These are phyloP conservation scores for Philonicus albiceps DNA, from an alignment of 2,888 invertebrate genomes.

Conservation along the genomic window DNA sequence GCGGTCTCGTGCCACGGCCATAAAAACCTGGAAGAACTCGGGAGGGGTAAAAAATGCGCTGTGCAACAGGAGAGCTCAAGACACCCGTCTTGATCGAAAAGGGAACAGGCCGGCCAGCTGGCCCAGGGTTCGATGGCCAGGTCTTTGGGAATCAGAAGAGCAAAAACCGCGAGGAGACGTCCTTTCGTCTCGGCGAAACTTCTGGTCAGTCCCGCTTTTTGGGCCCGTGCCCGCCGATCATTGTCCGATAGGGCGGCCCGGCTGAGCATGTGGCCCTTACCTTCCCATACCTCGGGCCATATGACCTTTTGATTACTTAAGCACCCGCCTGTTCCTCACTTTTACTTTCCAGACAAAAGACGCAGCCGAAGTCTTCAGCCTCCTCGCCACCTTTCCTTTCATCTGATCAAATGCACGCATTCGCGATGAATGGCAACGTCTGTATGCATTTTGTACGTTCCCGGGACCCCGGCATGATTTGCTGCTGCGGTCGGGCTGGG, in stretches of 20 bases:
- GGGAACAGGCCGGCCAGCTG: conserved; percentile 16
- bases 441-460: neutral
- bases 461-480: neutral
- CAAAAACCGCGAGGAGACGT: neutral
- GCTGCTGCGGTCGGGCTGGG: neutral
- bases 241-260: neutral
- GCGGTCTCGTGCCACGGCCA: conserved; percentile 7
- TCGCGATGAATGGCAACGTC: neutral
- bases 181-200: conserved; percentile 15
- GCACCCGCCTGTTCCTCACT: neutral
- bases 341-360: neutral
- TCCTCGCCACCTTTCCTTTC: neutral
- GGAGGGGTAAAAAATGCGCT: neutral
- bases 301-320: neutral
- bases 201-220: neutral
- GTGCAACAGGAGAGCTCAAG: conserved; percentile 20
- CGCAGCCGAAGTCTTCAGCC: neutral
- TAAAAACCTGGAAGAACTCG: neutral
- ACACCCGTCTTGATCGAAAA: conserved; percentile 14
- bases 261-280: neutral
- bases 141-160: neutral
- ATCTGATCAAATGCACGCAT: neutral
- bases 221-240: neutral
- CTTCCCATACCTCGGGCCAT: neutral
- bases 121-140: neutral